These are phyloP conservation scores for Myotis davidii DNA, from an alignment of 2,113 vertebrate genomes.

Conservation along the genomic window DNA sequence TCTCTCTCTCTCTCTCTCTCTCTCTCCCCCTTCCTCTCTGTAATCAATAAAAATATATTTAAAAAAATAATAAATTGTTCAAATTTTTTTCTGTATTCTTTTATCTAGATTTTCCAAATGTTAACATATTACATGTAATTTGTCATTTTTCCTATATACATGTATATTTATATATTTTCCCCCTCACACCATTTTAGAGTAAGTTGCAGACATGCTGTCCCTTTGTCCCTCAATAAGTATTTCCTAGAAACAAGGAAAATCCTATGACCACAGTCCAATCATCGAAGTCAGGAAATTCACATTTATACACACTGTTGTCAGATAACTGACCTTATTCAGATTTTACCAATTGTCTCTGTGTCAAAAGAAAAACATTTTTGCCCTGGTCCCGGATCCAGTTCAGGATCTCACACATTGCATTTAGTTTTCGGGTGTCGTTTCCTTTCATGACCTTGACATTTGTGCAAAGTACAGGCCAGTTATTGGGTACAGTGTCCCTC, in stretches of 20 bases:
- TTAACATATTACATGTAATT: background rate
- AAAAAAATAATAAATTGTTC: background rate
- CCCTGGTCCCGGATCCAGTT: no score
- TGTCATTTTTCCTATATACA: background rate
- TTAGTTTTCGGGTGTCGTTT: background rate
- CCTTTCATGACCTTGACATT: background rate
- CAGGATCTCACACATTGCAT: background rate
- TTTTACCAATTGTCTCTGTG: background rate
- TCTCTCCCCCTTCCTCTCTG: no score
- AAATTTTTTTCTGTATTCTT: background rate
- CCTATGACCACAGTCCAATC: background rate
- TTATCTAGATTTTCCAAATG: background rate
- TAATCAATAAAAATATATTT: no score
- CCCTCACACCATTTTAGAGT: background rate
- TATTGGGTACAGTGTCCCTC: background rate
- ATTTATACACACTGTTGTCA: background rate
- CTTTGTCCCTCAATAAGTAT: background rate
- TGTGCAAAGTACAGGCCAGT: background rate
- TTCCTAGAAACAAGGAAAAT: background rate
- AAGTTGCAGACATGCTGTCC: background rate
- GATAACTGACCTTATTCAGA: background rate
- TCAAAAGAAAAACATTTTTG: background rate
- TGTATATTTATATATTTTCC: background rate
- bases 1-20: no score
- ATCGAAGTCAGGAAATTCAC: background rate